Conservation (phyloP, 2,797 vertebrate species). For the Orientallactaga sibirica region DNA sequence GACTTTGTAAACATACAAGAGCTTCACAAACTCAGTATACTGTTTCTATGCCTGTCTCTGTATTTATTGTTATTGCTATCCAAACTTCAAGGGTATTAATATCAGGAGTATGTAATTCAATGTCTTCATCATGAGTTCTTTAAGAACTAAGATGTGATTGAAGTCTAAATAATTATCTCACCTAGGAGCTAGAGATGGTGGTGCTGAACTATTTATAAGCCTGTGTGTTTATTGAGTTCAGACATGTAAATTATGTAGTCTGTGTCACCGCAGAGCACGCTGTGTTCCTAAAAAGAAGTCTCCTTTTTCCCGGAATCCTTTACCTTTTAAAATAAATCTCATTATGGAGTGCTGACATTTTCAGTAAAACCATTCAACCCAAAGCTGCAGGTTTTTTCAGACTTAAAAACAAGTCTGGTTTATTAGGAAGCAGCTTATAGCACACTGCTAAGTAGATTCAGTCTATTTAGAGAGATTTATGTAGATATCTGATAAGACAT, state of each 20-base stretch:
- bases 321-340: constrained; percentile 85
- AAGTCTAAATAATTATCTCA: constrained; percentile 66
- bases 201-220: constrained; percentile 69
- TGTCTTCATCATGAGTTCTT: constrained; percentile 48
- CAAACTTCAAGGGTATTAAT: constrained; percentile 24
- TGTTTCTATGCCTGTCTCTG: neutral
- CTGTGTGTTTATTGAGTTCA: constrained; percentile 73
- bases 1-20: neutral
- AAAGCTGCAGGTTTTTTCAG: constrained; percentile 59
- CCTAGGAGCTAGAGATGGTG: constrained; percentile 59
- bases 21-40: neutral
- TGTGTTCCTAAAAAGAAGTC: constrained; percentile 83
- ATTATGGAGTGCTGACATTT: constrained; percentile 83
- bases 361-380: constrained; percentile 79
- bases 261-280: constrained; percentile 77
- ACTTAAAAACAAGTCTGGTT: constrained; percentile 75
- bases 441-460: constrained; percentile 78
- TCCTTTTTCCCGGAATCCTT: constrained; percentile 65
- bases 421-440: constrained; percentile 77
- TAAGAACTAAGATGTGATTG: neutral
- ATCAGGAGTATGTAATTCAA: constrained; percentile 17
- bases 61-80: constrained; percentile 20
- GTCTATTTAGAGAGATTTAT: constrained; percentile 78
- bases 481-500: constrained; percentile 67
- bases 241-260: constrained; percentile 73